Evolutionary conservation across 2,113 vertebrate species (phyloP).

Genomic region (Alaudala cheleensis): DNA sequence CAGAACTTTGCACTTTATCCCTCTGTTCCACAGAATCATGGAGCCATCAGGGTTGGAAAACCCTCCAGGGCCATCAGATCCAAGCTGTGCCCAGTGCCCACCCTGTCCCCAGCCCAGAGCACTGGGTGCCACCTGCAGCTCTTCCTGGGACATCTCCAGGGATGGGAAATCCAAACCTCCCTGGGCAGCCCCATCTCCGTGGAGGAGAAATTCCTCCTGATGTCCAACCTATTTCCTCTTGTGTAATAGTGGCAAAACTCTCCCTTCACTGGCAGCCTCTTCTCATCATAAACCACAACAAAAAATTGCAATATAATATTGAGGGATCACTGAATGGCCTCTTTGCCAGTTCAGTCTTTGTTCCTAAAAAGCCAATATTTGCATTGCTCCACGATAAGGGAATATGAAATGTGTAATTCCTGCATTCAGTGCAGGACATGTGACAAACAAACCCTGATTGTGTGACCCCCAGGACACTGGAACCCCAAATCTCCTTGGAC

Average conservation of each 20-base stretch:
- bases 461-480: background rate
- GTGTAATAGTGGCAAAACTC: background rate
- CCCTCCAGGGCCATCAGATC: fast-evolving
- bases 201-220: background rate
- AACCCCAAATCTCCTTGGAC: background rate
- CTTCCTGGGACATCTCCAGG: background rate
- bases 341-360: background rate
- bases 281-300: background rate
- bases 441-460: background rate
- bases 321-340: background rate
- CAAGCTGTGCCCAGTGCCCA: fast-evolving
- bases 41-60: background rate
- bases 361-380: background rate
- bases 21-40: background rate
- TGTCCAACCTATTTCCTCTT: background rate
- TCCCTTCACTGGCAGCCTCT: background rate
- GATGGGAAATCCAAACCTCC: background rate
- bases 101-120: background rate
- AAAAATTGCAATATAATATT: background rate
- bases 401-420: background rate
- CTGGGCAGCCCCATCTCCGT: background rate
- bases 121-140: fast-evolving
- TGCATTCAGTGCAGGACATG: background rate
- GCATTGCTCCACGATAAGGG: background rate
- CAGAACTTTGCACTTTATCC: background rate